A percentile compares a stretch with the other conserved stretches of the same genome.
These are phyloP conservation scores for Tridacna gigas DNA, from an alignment of 2,888 invertebrate species.

Conservation along the genomic window DNA sequence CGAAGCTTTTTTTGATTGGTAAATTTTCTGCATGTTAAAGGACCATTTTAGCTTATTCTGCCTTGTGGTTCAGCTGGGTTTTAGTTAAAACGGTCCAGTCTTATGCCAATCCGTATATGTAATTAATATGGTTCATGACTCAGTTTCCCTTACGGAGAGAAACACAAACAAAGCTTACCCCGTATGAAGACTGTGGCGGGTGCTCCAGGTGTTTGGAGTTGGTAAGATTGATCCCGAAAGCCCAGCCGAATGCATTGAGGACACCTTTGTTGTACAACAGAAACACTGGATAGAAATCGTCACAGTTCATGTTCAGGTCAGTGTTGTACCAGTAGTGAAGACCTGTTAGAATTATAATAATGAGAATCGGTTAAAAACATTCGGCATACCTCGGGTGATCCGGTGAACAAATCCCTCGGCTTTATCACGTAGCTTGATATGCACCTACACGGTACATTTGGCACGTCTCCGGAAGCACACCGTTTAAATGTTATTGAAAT, in stretches of 20 bases:
- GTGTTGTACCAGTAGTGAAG: slow-evolving; percentile 60
- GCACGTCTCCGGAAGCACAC: no score
- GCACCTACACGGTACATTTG: no score
- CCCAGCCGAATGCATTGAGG: slow-evolving; percentile 62
- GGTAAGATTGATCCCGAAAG: slow-evolving; percentile 35
- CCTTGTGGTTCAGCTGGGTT: no score
- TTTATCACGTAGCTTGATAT: no score
- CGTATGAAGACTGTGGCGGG: slow-evolving; percentile 32
- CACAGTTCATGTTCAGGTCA: slow-evolving; percentile 46
- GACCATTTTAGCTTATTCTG: no score
- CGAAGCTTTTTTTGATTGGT: no score
- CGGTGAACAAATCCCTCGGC: no score
- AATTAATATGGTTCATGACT: not conserved
- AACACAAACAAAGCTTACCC: slow-evolving; percentile 13
- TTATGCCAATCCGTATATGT: no score
- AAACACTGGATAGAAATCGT: slow-evolving; percentile 55
- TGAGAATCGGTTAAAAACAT: not conserved
- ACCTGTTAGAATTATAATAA: slow-evolving; percentile 26
- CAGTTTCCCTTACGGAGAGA: not conserved
- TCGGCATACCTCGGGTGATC: no score
- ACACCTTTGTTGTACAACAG: slow-evolving; percentile 52
- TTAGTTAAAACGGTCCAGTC: no score
- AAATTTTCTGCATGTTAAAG: no score
- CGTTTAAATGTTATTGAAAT: no score
- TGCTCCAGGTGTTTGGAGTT: slow-evolving; percentile 45